A percentile compares a stretch with the other conserved stretches of the same genome.
Evolutionary conservation across 2,888 invertebrate genomes (phyloP).

Genomic region (Troides aeacus): DNA sequence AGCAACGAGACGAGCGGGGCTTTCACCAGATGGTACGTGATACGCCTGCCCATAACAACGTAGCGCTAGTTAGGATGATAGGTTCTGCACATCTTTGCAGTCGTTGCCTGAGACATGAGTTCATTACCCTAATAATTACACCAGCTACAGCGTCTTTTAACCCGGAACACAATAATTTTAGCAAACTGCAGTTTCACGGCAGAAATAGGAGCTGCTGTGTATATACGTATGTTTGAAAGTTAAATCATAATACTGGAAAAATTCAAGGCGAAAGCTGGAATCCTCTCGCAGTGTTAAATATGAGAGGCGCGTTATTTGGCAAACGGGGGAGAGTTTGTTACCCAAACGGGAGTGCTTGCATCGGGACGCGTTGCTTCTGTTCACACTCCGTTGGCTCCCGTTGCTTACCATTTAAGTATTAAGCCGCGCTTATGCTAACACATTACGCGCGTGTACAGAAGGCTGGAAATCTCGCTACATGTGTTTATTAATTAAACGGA

Average conservation of each 20-base stretch:
- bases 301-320: conserved; percentile 41
- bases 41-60: no score
- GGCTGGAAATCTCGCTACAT: conserved; percentile 20
- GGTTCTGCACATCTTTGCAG: no score
- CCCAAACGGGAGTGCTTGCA: conserved; percentile 39
- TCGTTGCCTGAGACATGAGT: no score
- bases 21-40: no score
- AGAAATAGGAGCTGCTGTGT: no score
- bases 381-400: conserved; percentile 37
- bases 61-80: no score
- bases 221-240: neutral
- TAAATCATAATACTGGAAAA: neutral
- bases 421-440: conserved; percentile 38
- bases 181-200: no score
- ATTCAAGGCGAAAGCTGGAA: conserved; percentile 24
- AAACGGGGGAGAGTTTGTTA: conserved; percentile 38
- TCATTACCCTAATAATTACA: no score
- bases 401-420: conserved; percentile 33
- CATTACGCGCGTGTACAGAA: conserved; percentile 37
- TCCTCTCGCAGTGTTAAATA: conserved; percentile 38
- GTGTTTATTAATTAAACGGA: conserved; percentile 18
- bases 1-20: no score
- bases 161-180: no score
- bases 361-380: conserved; percentile 30
- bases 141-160: no score